These are phyloP conservation scores for Hypena proboscidalis DNA, from an alignment of 2,888 invertebrate genomes.

Conservation along the genomic window DNA sequence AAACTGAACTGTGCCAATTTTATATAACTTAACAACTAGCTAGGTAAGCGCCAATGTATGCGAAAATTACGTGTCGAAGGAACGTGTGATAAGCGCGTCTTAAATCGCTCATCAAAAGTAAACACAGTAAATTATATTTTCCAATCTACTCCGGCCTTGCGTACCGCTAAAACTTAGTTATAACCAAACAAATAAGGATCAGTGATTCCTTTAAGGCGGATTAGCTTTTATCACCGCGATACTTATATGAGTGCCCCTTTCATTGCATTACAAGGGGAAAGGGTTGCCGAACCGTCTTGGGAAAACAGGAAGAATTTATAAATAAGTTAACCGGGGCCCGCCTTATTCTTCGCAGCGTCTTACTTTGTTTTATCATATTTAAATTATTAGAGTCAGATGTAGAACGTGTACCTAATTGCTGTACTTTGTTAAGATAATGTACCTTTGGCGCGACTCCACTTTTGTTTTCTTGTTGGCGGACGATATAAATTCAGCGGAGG, in stretches of 20 bases:
- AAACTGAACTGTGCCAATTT: too few species aligned
- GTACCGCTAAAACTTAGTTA: slow-evolving; percentile 42
- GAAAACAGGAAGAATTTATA: slow-evolving; percentile 77
- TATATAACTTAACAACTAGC: too few species aligned
- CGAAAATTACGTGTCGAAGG: too few species aligned
- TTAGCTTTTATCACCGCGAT: slow-evolving; percentile 82
- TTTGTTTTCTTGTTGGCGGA: slow-evolving; percentile 82
- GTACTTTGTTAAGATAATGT: slow-evolving; percentile 86
- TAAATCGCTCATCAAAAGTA: too few species aligned
- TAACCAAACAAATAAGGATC: slow-evolving; percentile 75
- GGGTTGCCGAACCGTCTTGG: slow-evolving; percentile 67
- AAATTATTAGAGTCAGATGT: slow-evolving; percentile 85
- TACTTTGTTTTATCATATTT: slow-evolving; percentile 85
- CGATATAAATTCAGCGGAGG: slow-evolving; percentile 81
- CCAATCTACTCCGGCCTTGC: slow-evolving; percentile 6
- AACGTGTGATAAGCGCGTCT: too few species aligned
- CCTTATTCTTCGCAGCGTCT: slow-evolving; percentile 78
- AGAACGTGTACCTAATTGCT: slow-evolving; percentile 85
- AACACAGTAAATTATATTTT: slow-evolving; percentile 4
- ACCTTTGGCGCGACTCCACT: slow-evolving; percentile 84
- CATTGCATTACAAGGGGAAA: slow-evolving; percentile 82
- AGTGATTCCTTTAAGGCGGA: slow-evolving; percentile 65
- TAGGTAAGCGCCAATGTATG: too few species aligned
- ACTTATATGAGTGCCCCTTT: slow-evolving; percentile 84
- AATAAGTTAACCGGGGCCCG: slow-evolving; percentile 80